phyloP scores from a whole-genome alignment of 1,140 invertebrate species.

The Acromyrmex charruanus region DNA sequence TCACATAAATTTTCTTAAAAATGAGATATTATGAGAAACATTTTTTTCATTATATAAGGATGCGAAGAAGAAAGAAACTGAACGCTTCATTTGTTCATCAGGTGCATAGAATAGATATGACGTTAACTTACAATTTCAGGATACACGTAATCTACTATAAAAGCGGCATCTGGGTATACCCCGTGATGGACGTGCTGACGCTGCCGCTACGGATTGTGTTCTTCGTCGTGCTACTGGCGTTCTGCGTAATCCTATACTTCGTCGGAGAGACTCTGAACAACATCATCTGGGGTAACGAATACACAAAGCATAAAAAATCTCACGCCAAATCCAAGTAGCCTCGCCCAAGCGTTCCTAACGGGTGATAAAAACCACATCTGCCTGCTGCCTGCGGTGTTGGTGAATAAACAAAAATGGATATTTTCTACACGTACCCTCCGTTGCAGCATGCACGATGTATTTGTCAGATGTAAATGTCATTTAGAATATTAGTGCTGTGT shows the following conservation, averaged over 20 bases:
- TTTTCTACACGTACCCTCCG: conserved; percentile 35
- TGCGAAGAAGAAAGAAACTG: not conserved
- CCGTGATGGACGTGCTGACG: conserved; percentile 92
- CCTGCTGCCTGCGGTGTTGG: conserved; percentile 76
- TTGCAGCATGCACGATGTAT: conserved; percentile 65
- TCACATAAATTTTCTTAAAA: no score
- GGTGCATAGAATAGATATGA: not conserved
- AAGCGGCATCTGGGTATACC: conserved; percentile 95
- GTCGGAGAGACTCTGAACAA: conserved; percentile 91
- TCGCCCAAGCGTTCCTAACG: conserved; percentile 74
- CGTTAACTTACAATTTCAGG: conserved; percentile 84
- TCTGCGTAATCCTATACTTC: conserved; percentile 89
- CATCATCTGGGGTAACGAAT: conserved; percentile 91
- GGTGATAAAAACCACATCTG: conserved; percentile 70
- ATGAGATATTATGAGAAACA: no score
- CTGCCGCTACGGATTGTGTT: conserved; percentile 91
- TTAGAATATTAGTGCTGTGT: conserved; percentile 40
- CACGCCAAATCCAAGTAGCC: conserved; percentile 83
- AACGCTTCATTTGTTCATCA: not conserved
- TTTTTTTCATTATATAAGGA: no score
- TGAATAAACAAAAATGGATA: conserved; percentile 74
- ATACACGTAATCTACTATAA: conserved; percentile 91
- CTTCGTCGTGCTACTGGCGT: conserved; percentile 88
- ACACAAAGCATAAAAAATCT: conserved; percentile 81
- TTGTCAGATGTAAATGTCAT: conserved; percentile 3